Evolutionary conservation across 2,888 invertebrate genomes (phyloP).

Genomic region (Brenthis hecate): DNA sequence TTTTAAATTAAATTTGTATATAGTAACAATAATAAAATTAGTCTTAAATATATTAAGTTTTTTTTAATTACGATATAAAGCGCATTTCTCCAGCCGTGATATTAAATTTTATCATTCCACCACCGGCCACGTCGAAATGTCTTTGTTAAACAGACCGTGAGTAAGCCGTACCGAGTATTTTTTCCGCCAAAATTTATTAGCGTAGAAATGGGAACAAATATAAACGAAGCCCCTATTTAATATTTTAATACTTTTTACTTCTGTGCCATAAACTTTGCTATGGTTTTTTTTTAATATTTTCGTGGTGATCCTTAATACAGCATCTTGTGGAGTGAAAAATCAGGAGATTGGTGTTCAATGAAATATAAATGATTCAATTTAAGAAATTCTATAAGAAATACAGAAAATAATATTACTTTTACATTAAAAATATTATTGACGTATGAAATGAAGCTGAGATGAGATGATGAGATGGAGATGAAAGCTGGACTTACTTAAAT

Average conservation of each 20-base stretch:
- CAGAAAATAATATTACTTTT: too few relatives aligned
- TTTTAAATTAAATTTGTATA: too few relatives aligned
- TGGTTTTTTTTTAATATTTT: background rate
- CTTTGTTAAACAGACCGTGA: conserved; percentile 65
- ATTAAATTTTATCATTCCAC: conserved; percentile 70
- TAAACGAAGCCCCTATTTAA: conserved; percentile 19
- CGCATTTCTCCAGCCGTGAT: conserved; percentile 49
- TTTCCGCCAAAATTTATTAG: conserved; percentile 48
- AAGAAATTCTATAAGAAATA: too few relatives aligned
- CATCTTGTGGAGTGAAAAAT: too few relatives aligned
- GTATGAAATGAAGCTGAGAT: too few relatives aligned
- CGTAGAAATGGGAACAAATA: conserved; percentile 30
- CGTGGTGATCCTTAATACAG: too few relatives aligned
- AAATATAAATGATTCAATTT: too few relatives aligned
- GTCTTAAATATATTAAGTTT: conserved; percentile 4
- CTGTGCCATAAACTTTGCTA: background rate
- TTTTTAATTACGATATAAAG: conserved; percentile 46
- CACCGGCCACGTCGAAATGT: conserved; percentile 59
- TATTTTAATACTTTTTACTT: conserved; percentile 26
- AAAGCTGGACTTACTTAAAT: too few relatives aligned
- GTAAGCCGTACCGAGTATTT: conserved; percentile 52
- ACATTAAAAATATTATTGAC: too few relatives aligned
- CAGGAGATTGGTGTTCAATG: too few relatives aligned
- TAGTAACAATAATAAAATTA: background rate
- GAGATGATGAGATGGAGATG: too few relatives aligned